These are phyloP conservation scores for Cataglyphis livida DNA, from an alignment of 2,888 invertebrate genomes.

Conservation along the genomic window DNA sequence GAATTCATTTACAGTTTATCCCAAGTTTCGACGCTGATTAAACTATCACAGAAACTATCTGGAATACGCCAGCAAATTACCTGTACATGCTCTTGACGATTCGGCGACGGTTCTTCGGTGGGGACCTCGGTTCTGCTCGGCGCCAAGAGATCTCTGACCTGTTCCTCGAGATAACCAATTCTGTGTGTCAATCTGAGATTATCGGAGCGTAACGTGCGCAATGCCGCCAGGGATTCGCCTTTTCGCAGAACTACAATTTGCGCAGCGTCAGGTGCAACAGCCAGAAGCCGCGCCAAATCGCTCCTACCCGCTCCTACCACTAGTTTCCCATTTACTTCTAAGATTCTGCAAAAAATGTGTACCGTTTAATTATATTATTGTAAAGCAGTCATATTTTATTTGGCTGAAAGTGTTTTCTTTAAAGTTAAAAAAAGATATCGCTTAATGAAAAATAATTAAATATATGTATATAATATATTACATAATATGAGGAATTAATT, in stretches of 20 bases:
- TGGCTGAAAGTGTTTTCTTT: neutral
- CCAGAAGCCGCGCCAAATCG: conserved; percentile 90
- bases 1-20: neutral
- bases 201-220: conserved; percentile 89
- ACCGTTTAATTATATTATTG: conserved; percentile 7
- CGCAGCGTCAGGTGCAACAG: conserved; percentile 88
- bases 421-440: neutral
- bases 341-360: conserved; percentile 87
- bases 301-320: conserved; percentile 90
- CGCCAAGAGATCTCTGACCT: conserved; percentile 87
- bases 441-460: neutral
- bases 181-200: conserved; percentile 94
- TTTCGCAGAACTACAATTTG: conserved; percentile 88
- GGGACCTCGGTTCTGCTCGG: conserved; percentile 76
- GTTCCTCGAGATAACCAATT: conserved; percentile 96
- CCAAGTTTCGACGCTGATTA: neutral
- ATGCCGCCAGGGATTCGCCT: conserved; percentile 81
- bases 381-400: neutral
- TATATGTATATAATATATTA: neutral
- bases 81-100: conserved; percentile 82
- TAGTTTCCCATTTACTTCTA: conserved; percentile 93
- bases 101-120: conserved; percentile 72
- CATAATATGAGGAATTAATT: neutral
- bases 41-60: neutral
- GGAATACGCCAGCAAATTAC: conserved; percentile 59